Base-by-base conservation (phyloP, 2,888 invertebrate species). In the Eurytoma californica region DNA sequence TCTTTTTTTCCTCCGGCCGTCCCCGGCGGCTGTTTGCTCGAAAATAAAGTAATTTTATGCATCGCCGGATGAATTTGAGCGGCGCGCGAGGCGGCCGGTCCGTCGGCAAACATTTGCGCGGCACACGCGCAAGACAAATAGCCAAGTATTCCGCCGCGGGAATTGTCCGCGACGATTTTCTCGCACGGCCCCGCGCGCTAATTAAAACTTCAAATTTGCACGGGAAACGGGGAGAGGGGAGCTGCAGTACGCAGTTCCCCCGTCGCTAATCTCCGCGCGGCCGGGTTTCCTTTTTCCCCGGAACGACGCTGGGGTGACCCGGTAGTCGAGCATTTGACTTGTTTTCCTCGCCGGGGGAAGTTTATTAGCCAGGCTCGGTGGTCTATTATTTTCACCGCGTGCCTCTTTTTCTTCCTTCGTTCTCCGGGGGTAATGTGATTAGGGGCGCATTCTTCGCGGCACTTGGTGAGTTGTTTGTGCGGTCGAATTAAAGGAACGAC, bases 1-100 rank as follows among this genome's bases (percentile, higher is more conserved):
- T 57, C 13, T 14, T 60, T 60, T 60, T 14, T 24, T 60, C 24
- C 28, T 53, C 14, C 20, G 55, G 4, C n/a, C 20, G n/a, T 18
- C 3, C 7, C 30, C n/a, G 24, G 28, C 12, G 12, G 16, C 5
- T 72, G 47, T 78, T 78, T 78, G 69, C 28, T 20, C 18, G 28
- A 51, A 73, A 78, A 73, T 68, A 69, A 78, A 78, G 63, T 73
- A n/a, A 78, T 73, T 73, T 72, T 67, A 67, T 78, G 67, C 77
- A 39, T 55, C 67, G 72, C 14, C 47, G 7, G 55, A 24, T 65
- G 70, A 66, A 68, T 75, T 68, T 61, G 65, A 55, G 58, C 0
- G 3, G 16, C 13, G 20, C n/a, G 51, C 39, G 51, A 39, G 39
- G 14, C 24, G 24, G 28, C 24, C 3, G 13, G 24, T 28, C 24